Conservation (phyloP, 1,140 invertebrate genomes). For the Notospermus geniculatus region DNA sequence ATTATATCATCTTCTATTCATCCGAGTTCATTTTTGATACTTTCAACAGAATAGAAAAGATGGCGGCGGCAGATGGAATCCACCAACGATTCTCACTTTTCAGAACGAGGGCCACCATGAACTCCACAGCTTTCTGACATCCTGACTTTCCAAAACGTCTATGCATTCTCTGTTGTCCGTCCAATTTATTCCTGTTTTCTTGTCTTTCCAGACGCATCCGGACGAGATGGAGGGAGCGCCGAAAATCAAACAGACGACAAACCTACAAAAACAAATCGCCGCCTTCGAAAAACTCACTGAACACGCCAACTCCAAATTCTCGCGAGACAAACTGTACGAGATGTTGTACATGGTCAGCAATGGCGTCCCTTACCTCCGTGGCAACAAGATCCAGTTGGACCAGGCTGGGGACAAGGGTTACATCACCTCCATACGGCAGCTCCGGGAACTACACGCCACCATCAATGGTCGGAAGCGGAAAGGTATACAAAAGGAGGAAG, state of each 20-base stretch:
- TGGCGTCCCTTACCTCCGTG: neutral
- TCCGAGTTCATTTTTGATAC: too few relatives aligned
- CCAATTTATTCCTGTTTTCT: too few relatives aligned
- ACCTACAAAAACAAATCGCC: constrained; percentile 20
- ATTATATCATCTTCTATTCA: too few relatives aligned
- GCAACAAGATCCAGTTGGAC: neutral
- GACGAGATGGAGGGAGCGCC: constrained; percentile 9
- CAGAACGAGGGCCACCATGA: too few relatives aligned
- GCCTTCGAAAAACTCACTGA: constrained; percentile 21
- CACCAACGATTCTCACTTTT: too few relatives aligned
- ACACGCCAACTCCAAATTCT: constrained; percentile 19
- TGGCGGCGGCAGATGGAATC: too few relatives aligned
- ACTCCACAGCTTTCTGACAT: too few relatives aligned
- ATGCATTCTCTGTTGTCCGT: too few relatives aligned
- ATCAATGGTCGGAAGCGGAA: constrained; percentile 13
- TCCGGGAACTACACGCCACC: constrained; percentile 9
- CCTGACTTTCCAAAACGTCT: too few relatives aligned
- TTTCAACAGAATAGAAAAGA: too few relatives aligned
- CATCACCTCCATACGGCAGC: neutral
- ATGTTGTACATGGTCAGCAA: constrained; percentile 10
- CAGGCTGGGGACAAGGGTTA: neutral
- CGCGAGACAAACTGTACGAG: constrained; percentile 11
- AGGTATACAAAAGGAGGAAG: constrained; percentile 8
- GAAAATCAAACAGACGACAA: constrained; percentile 17
- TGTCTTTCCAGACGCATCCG: constrained; percentile 10